Base-by-base conservation (phyloP, 2,888 invertebrate species). In the Ariolimax columbianus region DNA sequence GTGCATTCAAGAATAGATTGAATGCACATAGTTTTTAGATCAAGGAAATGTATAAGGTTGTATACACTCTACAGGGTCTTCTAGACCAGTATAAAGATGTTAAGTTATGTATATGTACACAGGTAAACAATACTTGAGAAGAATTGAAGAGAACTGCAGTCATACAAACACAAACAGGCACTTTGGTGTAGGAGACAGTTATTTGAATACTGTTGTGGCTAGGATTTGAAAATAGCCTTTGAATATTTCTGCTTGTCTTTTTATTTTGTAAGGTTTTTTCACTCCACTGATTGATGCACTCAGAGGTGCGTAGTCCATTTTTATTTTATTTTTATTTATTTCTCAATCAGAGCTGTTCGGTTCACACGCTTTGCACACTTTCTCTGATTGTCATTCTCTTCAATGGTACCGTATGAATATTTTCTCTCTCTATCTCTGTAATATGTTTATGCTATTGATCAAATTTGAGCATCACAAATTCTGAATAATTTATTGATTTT, bases 201-300 rank as follows among this genome's bases (percentile, higher is more conserved):
- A 14, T 47, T 9, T 47, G 47, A n/a, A 63, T n/a, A n/a, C n/a
- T 23, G 66, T 30, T 43, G 43, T 73, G 40, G 7, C 17, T 33
- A 17, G 6, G n/a, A 33, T 30, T 75, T 43, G 9, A 23, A 43
- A 9, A 77, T 47, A 77, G 14, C 0, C 36, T n/a, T 55, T 55
- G 14, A 78, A 59, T n/a, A 59, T 23, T n/a, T 77, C 14, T 51
- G 3, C 23, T 33, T 40, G 38, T 38, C n/a, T 80, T 51, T 51
- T 82, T 82, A 19, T 63, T 82, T 73, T 75, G 30, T 75, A 82
- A 82, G 82, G 82, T 75, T 38, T 82, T 55, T 30, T 82, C 75
- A 73, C 75, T 3, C 3, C 38, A n/a, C 26, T 82, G 47, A 51
- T 75, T 75, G 59, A 73, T 43, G 19, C 63, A 40, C 11, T 66